Conservation (phyloP, 2,888 invertebrate genomes). For the Hirtodrosophila alboralis region DNA sequence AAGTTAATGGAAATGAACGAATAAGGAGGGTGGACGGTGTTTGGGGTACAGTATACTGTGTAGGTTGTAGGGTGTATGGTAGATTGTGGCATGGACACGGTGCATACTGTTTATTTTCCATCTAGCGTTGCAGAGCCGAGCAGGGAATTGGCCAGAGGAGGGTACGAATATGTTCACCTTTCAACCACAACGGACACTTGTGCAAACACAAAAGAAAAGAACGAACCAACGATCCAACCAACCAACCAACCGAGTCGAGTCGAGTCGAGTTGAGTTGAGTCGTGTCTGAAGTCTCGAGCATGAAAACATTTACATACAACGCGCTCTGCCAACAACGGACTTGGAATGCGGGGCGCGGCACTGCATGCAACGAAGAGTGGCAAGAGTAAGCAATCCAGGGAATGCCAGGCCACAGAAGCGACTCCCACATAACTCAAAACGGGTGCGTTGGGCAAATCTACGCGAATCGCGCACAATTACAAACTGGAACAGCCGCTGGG, state of each 20-base stretch:
- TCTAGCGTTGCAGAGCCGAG: slow-evolving; percentile 51
- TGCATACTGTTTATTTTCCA: slow-evolving; percentile 77
- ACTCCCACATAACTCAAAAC: slow-evolving; percentile 48
- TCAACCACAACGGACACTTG: slow-evolving; percentile 77
- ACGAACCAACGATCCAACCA: slow-evolving; percentile 21
- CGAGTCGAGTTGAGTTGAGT: slow-evolving; percentile 5
- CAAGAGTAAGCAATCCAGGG: slow-evolving; percentile 21
- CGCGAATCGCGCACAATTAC: slow-evolving; percentile 63
- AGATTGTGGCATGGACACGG: slow-evolving; percentile 41
- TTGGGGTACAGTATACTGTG: too few species aligned
- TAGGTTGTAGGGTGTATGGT: too few species aligned
- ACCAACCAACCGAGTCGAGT: slow-evolving; percentile 6
- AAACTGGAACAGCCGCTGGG: slow-evolving; percentile 40
- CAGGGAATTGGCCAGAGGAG: slow-evolving; percentile 24
- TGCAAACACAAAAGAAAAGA: slow-evolving; percentile 61
- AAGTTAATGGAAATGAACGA: not conserved
- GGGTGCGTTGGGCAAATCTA: slow-evolving; percentile 41
- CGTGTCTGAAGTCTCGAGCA: slow-evolving; percentile 37
- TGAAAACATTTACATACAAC: slow-evolving; percentile 68
- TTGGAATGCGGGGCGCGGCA: slow-evolving; percentile 16
- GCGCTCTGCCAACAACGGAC: slow-evolving; percentile 13
- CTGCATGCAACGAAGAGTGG: slow-evolving; percentile 10
- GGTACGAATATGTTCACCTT: slow-evolving; percentile 62
- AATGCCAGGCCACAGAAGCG: slow-evolving; percentile 42
- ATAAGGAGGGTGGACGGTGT: not conserved